These are phyloP conservation scores for Drosophila sulfurigaster DNA, from an alignment of 1,140 invertebrate genomes.

Conservation along the genomic window DNA sequence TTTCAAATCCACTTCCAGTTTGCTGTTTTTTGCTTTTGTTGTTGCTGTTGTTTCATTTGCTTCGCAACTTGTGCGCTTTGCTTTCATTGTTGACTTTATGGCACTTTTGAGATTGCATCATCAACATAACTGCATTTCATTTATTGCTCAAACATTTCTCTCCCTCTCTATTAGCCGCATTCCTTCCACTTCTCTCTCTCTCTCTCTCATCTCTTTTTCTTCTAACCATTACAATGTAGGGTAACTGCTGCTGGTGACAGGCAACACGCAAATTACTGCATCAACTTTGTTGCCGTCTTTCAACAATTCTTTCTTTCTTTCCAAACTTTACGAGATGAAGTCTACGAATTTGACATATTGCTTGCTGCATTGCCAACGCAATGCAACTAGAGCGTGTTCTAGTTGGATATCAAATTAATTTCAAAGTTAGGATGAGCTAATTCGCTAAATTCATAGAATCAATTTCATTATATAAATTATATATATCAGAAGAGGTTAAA, in stretches of 20 bases:
- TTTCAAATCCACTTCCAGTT: not conserved
- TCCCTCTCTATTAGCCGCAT: not conserved
- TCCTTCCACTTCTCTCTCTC: not conserved
- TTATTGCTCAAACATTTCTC: not conserved
- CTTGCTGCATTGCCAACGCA: no score
- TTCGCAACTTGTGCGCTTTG: not conserved
- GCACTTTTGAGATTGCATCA: conserved; percentile 36
- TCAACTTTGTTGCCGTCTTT: no score
- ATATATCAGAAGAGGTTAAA: no score
- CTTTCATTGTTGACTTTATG: conserved; percentile 22
- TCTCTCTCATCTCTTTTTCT: not conserved
- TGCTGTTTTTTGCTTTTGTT: not conserved
- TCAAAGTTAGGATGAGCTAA: no score
- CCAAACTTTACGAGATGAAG: no score
- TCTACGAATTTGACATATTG: no score
- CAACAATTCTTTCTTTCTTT: no score
- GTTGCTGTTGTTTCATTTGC: not conserved
- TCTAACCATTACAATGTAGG: not conserved
- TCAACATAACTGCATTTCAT: conserved; percentile 29
- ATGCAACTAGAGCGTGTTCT: no score
- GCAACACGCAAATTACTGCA: no score
- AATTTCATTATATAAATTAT: no score
- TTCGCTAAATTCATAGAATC: no score
- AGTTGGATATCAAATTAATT: no score
- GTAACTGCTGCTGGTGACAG: not conserved